phyloP scores from a whole-genome alignment of 2,113 vertebrate genomes.

The Zapornia atra region DNA sequence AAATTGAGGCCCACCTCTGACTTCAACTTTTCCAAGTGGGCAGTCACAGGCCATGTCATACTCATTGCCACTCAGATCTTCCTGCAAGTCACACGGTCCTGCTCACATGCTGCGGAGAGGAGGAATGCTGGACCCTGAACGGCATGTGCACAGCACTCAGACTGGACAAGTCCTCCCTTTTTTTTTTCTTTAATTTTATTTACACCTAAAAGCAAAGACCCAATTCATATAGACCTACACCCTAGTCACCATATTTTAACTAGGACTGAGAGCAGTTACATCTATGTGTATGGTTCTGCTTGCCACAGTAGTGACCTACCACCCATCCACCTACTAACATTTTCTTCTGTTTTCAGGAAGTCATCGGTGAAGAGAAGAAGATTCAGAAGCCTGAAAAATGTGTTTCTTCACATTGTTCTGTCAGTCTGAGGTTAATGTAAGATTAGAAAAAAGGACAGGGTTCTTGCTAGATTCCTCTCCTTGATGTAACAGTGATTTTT shows the following conservation, averaged over 20 bases:
- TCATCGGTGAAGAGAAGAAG: not conserved
- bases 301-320: not conserved
- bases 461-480: not conserved
- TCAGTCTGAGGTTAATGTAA: not conserved
- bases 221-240: no score
- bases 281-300: not conserved
- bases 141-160: not conserved
- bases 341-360: not conserved
- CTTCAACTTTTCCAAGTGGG: not conserved
- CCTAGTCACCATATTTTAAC: no score
- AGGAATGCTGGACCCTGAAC: not conserved
- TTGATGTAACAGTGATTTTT: not conserved
- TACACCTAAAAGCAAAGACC: not conserved
- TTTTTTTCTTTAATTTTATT: not conserved
- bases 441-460: not conserved
- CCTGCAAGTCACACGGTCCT: no score
- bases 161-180: no score
- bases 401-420: not conserved
- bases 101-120: not conserved
- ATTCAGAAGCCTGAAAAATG: not conserved
- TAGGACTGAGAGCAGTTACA: not conserved
- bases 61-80: not conserved
- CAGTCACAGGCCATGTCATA: not conserved
- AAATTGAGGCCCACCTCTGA: not conserved
- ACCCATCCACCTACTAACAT: not conserved